phyloP scores from a whole-genome alignment of 2,113 vertebrate species.

The Hucho hucho region DNA sequence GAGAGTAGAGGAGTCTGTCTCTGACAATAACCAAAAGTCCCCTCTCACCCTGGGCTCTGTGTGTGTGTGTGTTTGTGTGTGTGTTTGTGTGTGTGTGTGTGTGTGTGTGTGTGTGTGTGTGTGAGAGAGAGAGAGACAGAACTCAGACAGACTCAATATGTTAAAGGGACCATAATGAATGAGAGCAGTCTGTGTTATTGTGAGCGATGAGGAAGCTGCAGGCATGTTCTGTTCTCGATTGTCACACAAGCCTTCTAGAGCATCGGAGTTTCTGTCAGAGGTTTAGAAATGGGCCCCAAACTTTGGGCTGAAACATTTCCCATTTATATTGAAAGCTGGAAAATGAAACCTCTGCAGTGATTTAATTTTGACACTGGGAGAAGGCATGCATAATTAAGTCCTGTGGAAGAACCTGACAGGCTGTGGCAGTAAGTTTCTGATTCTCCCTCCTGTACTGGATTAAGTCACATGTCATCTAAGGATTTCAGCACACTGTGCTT shows the following conservation, averaged over 20 bases:
- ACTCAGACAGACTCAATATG: neutral
- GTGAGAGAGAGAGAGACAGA: constrained; percentile 2
- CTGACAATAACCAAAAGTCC: neutral
- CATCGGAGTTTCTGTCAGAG: neutral
- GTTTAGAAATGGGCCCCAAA: neutral
- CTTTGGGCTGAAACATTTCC: neutral
- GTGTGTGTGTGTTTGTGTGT: constrained; percentile 7
- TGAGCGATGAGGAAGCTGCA: neutral
- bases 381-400: neutral
- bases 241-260: neutral
- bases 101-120: neutral
- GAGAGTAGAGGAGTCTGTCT: constrained; percentile 17
- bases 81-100: neutral
- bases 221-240: neutral
- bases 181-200: neutral
- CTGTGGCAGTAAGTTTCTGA: neutral
- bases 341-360: neutral
- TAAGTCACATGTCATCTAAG: constrained; percentile 24
- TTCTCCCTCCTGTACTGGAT: neutral
- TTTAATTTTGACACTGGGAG: neutral
- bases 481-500: constrained; percentile 4
- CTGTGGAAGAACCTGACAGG: neutral
- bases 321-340: neutral
- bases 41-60: constrained; percentile 10
- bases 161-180: neutral